phyloP scores from a whole-genome alignment of 2,797 vertebrate species.

The Ara ararauna region DNA sequence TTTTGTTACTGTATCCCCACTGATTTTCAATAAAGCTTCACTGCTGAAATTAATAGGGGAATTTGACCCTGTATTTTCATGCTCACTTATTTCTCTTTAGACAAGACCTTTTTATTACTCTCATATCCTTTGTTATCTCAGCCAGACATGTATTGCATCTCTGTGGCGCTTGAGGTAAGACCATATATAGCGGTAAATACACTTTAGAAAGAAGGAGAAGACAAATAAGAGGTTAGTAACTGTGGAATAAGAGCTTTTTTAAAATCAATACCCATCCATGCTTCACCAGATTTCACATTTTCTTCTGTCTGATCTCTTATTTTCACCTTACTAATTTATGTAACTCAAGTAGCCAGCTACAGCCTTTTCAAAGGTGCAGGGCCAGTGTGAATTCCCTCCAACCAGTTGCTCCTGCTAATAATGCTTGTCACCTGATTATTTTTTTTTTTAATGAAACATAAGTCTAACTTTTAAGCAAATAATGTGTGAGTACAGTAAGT shows the following conservation, averaged over 20 bases:
- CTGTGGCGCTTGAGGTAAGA: background rate
- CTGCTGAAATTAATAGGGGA: background rate
- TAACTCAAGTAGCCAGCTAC: background rate
- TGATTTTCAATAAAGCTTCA: slow-evolving; percentile 2
- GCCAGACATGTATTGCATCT: background rate
- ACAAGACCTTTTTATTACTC: background rate
- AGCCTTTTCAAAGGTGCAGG: background rate
- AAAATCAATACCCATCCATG: background rate
- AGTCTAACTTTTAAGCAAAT: background rate
- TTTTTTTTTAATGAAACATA: background rate
- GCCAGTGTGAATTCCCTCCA: background rate
- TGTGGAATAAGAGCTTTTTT: background rate
- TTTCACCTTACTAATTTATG: background rate
- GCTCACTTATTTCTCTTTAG: background rate
- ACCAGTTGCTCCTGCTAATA: background rate
- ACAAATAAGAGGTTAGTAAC: slow-evolving; percentile 5
- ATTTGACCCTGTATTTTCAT: slow-evolving; percentile 7
- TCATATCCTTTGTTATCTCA: background rate
- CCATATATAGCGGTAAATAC: background rate
- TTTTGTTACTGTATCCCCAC: background rate
- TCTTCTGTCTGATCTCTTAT: background rate
- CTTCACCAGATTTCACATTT: background rate
- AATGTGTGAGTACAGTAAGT: background rate
- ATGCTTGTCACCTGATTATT: background rate
- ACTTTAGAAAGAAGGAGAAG: background rate